Conservation (phyloP, 2,797 vertebrate genomes). For the Pyrrhura leucotis region DNA sequence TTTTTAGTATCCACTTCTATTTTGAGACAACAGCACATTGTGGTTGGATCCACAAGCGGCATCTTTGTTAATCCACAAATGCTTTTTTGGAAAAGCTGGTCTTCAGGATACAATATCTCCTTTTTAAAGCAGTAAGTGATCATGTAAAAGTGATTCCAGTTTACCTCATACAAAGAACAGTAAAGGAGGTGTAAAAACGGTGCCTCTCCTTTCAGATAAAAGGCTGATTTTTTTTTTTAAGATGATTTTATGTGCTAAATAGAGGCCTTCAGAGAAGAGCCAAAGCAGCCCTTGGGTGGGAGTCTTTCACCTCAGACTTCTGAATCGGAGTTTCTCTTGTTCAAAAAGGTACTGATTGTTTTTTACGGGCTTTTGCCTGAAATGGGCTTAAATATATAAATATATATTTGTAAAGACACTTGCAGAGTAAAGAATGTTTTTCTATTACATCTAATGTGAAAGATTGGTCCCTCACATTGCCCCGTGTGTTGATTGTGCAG, state of each 20-base stretch:
- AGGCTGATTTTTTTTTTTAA: conserved; percentile 17
- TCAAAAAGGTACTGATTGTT: conserved; percentile 70
- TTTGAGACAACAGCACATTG: conserved; percentile 66
- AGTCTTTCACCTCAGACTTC: conserved; percentile 57
- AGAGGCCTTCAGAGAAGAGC: conserved; percentile 70
- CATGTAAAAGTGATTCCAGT: conserved; percentile 60
- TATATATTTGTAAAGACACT: conserved; percentile 78
- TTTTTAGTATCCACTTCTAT: conserved; percentile 75
- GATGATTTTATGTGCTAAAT: conserved; percentile 46
- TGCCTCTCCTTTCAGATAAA: not conserved
- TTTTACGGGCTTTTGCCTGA: conserved; percentile 69
- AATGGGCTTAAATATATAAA: conserved; percentile 77
- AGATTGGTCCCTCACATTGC: conserved; percentile 49
- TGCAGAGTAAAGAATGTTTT: conserved; percentile 79
- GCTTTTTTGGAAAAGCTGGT: conserved; percentile 62
- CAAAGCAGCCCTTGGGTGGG: conserved; percentile 41
- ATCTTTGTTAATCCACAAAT: conserved; percentile 37
- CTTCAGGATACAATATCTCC: conserved; percentile 57
- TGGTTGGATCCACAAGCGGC: conserved; percentile 58
- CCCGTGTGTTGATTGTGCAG: not conserved
- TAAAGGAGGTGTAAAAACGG: not conserved
- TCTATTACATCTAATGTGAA: conserved; percentile 62
- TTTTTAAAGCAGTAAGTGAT: conserved; percentile 45
- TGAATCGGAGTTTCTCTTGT: conserved; percentile 55
- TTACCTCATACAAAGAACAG: conserved; percentile 62